A percentile compares a stretch with the other conserved stretches of the same genome.
phyloP scores from a whole-genome alignment of 2,113 vertebrate species.

The Eupsittula cactorum region DNA sequence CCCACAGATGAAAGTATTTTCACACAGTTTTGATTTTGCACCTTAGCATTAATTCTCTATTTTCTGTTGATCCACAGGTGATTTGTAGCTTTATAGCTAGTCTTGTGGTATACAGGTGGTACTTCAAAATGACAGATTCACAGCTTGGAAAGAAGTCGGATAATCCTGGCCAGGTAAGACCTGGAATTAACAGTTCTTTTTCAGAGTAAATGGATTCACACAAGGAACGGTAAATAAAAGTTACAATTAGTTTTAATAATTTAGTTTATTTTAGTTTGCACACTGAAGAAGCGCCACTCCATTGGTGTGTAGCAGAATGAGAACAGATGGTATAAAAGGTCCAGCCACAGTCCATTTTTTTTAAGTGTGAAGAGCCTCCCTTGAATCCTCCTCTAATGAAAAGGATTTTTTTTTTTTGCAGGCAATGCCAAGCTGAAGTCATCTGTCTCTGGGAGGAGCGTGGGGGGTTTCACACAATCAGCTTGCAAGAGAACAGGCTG shows the following conservation, averaged over 20 bases:
- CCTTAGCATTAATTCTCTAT: not conserved
- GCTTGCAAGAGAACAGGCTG: not conserved
- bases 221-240: not conserved
- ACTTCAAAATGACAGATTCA: not conserved
- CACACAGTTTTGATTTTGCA: not conserved
- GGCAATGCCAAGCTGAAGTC: not conserved
- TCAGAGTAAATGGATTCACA: not conserved
- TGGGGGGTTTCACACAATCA: not conserved
- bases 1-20: not conserved
- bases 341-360: fast-evolving
- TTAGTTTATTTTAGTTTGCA: not conserved
- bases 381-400: not conserved
- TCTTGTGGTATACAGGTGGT: no score
- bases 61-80: not conserved
- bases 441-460: not conserved
- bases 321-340: not conserved
- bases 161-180: not conserved
- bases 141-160: not conserved
- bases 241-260: not conserved
- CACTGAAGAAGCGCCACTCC: not conserved
- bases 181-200: not conserved
- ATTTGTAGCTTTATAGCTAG: not conserved
- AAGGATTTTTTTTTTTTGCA: not conserved
- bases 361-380: not conserved
- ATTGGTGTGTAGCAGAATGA: not conserved